phyloP scores from a whole-genome alignment of 1,140 invertebrate genomes.

The Temnothorax nylanderi region DNA sequence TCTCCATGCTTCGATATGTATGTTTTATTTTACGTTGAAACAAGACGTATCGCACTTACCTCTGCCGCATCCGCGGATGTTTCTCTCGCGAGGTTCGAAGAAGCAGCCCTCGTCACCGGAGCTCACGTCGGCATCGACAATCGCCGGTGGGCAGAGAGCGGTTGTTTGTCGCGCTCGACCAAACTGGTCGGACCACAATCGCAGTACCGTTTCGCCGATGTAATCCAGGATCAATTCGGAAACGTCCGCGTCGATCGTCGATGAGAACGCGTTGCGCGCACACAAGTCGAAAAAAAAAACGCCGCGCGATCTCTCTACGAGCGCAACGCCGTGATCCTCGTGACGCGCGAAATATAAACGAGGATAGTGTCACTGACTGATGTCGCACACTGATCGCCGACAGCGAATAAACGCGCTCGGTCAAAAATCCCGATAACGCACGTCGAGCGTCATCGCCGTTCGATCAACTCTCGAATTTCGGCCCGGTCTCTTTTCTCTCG shows the following conservation, averaged over 20 bases:
- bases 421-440: slow-evolving; percentile 6
- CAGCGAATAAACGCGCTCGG: background rate
- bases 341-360: background rate
- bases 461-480: background rate
- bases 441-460: background rate
- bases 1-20: background rate
- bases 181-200: slow-evolving; percentile 37
- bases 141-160: background rate
- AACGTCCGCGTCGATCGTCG: too few relatives aligned
- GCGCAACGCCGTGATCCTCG: background rate
- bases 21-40: background rate
- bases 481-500: background rate
- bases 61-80: background rate
- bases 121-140: slow-evolving; percentile 10
- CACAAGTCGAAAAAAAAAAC: too few relatives aligned
- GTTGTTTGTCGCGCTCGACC: background rate
- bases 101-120: background rate
- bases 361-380: background rate
- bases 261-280: too few relatives aligned
- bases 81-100: background rate
- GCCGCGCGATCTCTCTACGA: background rate
- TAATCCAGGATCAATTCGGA: slow-evolving; percentile 8
- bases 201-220: slow-evolving; percentile 8
- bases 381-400: background rate
- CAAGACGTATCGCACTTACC: background rate